Percentiles rank a stretch among this genome's conserved stretches.
These are phyloP conservation scores for Eidolon helvum DNA, from an alignment of 2,113 vertebrate genomes.

Conservation along the genomic window DNA sequence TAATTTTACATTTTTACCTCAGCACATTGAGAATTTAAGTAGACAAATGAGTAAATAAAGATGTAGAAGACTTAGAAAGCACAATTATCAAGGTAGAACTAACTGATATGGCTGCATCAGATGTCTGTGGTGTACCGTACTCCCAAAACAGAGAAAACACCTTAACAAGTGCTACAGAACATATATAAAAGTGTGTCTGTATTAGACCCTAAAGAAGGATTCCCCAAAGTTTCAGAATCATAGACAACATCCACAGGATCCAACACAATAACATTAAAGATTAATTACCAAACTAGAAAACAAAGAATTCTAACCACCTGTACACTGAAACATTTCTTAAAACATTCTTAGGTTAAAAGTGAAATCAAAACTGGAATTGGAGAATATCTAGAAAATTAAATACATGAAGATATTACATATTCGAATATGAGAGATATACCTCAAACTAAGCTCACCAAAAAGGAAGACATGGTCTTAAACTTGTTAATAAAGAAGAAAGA, in stretches of 20 bases:
- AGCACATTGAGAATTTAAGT: background rate
- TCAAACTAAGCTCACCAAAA: background rate
- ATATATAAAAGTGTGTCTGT: background rate
- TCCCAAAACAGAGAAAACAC: background rate
- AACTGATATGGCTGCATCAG: background rate
- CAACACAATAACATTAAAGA: background rate
- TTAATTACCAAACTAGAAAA: slow-evolving; percentile 22
- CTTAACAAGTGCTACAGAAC: background rate
- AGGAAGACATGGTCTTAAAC: background rate
- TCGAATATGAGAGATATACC: background rate
- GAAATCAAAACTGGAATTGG: background rate
- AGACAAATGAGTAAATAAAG: slow-evolving; percentile 32
- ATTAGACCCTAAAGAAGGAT: background rate
- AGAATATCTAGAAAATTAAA: background rate
- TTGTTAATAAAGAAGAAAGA: background rate
- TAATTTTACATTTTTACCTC: background rate
- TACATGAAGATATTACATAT: background rate
- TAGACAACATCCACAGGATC: background rate
- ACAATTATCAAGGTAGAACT: background rate
- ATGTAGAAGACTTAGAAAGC: background rate
- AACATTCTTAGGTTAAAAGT: background rate
- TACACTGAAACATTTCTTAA: background rate
- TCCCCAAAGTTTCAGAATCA: background rate
- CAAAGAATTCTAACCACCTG: background rate
- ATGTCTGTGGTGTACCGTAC: background rate